Percentiles rank a stretch among this genome's conserved stretches.
Conservation (phyloP, 2,888 invertebrate species). For the Mimas tiliae region DNA sequence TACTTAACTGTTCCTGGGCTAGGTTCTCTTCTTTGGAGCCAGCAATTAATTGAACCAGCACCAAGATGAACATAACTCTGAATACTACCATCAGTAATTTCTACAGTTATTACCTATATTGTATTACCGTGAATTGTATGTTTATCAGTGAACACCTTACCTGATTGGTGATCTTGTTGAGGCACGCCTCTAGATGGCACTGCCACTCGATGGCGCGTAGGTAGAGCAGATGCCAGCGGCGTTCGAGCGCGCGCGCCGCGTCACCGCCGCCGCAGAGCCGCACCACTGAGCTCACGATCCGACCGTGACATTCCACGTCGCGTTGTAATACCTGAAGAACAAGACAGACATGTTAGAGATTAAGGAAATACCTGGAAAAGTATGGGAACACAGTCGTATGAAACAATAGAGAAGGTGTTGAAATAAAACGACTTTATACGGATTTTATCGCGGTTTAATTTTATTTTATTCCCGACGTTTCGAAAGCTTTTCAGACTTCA, state of each 20-base stretch:
- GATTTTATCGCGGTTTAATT: no score
- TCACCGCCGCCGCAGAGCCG: conserved; percentile 89
- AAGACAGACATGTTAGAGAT: conserved; percentile 12
- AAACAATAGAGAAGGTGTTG: no score
- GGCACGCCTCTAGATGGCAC: conserved; percentile 93
- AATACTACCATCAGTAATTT: no score
- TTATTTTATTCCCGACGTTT: no score
- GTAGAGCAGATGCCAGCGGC: conserved; percentile 95
- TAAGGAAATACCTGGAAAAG: neutral
- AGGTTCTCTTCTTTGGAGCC: no score
- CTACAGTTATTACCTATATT: no score
- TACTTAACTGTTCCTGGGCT: no score
- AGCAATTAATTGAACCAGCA: no score
- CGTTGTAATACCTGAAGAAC: conserved; percentile 92
- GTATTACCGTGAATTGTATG: no score
- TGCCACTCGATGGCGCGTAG: conserved; percentile 96
- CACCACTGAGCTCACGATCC: conserved; percentile 91
- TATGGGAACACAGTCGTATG: neutral
- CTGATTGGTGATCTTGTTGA: conserved; percentile 87
- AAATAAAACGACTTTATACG: no score
- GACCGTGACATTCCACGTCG: conserved; percentile 96
- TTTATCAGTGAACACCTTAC: conserved; percentile 41
- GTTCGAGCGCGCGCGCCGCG: conserved; percentile 90
- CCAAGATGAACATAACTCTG: no score
- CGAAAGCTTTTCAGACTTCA: no score